A percentile compares a stretch with the other conserved stretches of the same genome.
phyloP scores from a whole-genome alignment of 92 coral and sea anemone species.

The Isaurus tuberculatus region DNA sequence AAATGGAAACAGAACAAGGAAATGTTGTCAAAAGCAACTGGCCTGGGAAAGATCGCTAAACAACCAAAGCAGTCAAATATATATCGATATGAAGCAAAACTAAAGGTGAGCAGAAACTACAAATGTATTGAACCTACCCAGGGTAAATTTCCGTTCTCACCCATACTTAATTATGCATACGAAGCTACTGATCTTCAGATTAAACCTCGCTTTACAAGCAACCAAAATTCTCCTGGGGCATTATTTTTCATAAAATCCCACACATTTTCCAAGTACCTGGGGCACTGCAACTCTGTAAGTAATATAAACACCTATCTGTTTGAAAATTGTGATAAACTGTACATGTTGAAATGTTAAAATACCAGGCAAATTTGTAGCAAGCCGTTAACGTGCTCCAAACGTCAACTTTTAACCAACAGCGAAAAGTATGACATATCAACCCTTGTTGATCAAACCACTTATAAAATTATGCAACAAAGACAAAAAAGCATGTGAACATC shows the following conservation, averaged over 20 bases:
- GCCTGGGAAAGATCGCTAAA: conserved; percentile 29
- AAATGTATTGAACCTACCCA: conserved; percentile 15
- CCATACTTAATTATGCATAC: not conserved
- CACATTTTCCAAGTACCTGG: conserved; percentile 13
- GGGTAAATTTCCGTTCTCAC: not conserved
- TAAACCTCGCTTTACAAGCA: conserved; percentile 3
- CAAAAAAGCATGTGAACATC: conserved; percentile 7
- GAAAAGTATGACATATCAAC: conserved; percentile 2
- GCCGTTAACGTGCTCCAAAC: not conserved
- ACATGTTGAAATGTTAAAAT: conserved; percentile 7
- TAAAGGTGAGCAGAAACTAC: conserved; percentile 27
- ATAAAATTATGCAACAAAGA: not conserved
- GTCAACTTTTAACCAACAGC: conserved; percentile 8
- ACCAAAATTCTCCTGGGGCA: conserved; percentile 1
- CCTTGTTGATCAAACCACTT: conserved; percentile 6
- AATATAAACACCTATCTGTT: conserved; percentile 13
- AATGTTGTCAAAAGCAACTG: conserved; percentile 28
- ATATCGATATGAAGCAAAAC: conserved; percentile 22
- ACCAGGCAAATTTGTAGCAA: conserved; percentile 5
- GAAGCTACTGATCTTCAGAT: not conserved
- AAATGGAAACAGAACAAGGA: conserved; percentile 34
- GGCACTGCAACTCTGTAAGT: conserved; percentile 17
- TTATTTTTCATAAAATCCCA: conserved; percentile 1
- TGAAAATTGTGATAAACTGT: conserved; percentile 8
- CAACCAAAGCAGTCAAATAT: conserved; percentile 20